Conservation (phyloP, 2,113 vertebrate species). For the Sceloporus undulatus region DNA sequence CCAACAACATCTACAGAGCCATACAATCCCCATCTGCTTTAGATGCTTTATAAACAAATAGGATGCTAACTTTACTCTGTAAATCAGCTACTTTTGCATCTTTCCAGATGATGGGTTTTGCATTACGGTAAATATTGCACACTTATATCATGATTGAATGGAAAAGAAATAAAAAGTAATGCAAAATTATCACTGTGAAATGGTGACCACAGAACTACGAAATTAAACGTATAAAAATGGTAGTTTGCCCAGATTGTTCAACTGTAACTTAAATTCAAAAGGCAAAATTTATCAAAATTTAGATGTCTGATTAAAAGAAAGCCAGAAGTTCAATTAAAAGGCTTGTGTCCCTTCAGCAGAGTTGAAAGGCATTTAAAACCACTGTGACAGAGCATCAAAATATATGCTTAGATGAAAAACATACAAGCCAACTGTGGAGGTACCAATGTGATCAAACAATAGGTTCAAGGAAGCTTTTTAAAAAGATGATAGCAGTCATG, state of each 20-base stretch:
- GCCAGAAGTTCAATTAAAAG: neutral
- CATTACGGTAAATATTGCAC: neutral
- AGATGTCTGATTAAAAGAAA: neutral
- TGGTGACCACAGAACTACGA: neutral
- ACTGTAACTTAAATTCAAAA: constrained; percentile 21
- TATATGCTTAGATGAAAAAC: neutral
- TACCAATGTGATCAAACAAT: neutral
- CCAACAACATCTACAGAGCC: too few relatives aligned
- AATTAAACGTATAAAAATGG: neutral
- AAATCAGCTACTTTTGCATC: neutral
- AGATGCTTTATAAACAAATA: neutral
- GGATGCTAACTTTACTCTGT: neutral
- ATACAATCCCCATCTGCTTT: too few relatives aligned
- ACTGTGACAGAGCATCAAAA: neutral
- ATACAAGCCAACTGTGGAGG: neutral
- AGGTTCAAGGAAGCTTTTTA: neutral
- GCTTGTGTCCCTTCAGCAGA: neutral
- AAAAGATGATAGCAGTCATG: neutral
- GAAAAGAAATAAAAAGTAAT: constrained; percentile 4
- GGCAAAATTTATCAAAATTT: constrained; percentile 3
- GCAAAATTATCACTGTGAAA: neutral
- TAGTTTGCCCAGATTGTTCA: neutral
- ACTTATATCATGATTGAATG: neutral
- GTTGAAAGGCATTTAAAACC: neutral
- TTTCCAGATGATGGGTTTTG: constrained; percentile 8